Evolutionary conservation across 2,888 invertebrate species (phyloP), one percentile per base, ranked within the genome.

Genomic region (Timema podura): DNA sequence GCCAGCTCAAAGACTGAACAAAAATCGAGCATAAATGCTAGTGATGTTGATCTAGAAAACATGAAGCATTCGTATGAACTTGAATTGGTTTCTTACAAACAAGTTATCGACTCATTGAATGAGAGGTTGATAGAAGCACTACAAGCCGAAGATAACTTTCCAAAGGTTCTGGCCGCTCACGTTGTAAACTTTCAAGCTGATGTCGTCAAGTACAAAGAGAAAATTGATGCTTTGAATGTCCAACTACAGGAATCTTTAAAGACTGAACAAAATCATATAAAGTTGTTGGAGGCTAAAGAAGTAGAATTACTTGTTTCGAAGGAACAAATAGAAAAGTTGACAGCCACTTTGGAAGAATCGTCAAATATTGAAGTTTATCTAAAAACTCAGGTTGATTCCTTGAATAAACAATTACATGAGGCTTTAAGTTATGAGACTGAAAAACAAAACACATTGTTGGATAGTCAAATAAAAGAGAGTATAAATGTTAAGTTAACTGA

Each of bases 191-290:
- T 64, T 11, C 11, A 64, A 64, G 48, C 46, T 2, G 68, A 68
- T n/a, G 48, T 15, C 7, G 16, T 48, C 10, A 46, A 46, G 11
- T 64, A 59, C 48, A 64, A 68, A 44, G 64, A 68, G 45, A 61
- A 64, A 6, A 16, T 68, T 2, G 11, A 68, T 30, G n/a, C n/a
- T 10, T 64, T 68, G 48, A 64, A 47, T 15, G 61, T 45, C 72
- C 74, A 6, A 77, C 77, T 69, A 72, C 75, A 46, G 30, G 68
- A 1, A 76, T 76, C 15, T 78, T 80, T 68, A 77, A 79, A 13
- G 76, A 77, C 11, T 77, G 79, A 68, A 68, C 78, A 5, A 77
- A 76, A 72, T 78, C 78, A 45, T 30, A 51, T 51, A 30, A 67
- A 9, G 11, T 45, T 67, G 10, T 9, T 45, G 9, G 13, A 5